Percentiles rank a stretch among this genome's conserved stretches.
phyloP scores from a whole-genome alignment of 2,113 vertebrate genomes.

The Campylomormyrus tamandua region DNA sequence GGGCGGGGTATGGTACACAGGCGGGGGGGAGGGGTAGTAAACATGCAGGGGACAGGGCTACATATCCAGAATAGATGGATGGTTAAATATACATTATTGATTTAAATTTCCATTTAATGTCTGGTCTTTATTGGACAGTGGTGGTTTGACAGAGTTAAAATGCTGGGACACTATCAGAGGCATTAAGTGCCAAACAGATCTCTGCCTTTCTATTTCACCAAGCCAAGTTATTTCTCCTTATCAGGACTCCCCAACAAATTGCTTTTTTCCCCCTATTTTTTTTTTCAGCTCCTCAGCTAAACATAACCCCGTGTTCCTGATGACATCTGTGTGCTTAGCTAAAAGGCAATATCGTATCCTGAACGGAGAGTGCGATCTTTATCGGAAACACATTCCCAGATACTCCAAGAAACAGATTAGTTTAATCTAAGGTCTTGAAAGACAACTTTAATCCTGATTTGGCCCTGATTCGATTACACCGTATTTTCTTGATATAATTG shows the following conservation, averaged over 20 bases:
- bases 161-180: neutral
- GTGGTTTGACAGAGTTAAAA: neutral
- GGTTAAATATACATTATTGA: neutral
- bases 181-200: conserved; percentile 8
- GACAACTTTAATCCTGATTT: neutral
- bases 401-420: neutral
- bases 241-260: conserved; percentile 9
- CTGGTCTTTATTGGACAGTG: neutral
- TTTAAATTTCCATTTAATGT: neutral
- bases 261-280: neutral
- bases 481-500: neutral
- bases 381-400: conserved; percentile 13
- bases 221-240: conserved; percentile 19
- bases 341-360: neutral
- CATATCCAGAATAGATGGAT: neutral
- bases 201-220: neutral
- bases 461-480: neutral
- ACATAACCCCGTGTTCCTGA: neutral
- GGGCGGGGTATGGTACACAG: too few relatives aligned
- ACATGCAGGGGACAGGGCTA: neutral
- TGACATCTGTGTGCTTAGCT: conserved; percentile 1
- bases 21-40: too few relatives aligned
- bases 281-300: neutral
- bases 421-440: conserved; percentile 2
- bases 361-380: neutral